These are phyloP conservation scores for Polypterus bichir DNA, from an alignment of 2,113 vertebrate species.

Conservation along the genomic window DNA sequence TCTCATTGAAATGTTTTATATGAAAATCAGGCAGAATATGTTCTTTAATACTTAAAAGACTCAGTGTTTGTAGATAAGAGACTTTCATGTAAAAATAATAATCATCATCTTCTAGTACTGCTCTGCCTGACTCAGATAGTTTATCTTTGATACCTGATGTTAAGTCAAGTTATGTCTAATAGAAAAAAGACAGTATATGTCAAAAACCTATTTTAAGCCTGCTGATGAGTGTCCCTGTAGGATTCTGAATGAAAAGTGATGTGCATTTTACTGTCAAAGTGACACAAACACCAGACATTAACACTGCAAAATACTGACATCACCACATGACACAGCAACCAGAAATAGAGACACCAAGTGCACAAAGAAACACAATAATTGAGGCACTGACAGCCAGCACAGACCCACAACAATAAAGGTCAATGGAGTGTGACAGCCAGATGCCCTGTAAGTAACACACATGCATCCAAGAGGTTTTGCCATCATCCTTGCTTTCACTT, in stretches of 20 bases:
- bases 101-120: too few species aligned
- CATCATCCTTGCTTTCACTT: conserved; percentile 19
- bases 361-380: background rate
- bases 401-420: background rate
- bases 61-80: too few species aligned
- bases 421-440: background rate
- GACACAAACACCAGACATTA: conserved; percentile 1
- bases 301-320: conserved; percentile 11
- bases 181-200: conserved; percentile 1
- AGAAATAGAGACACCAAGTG: background rate
- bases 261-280: conserved; percentile 1
- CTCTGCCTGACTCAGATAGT: too few species aligned
- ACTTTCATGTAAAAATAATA: too few species aligned
- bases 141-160: too few species aligned
- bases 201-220: conserved; percentile 3
- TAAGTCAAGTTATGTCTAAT: too few species aligned
- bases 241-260: conserved; percentile 2
- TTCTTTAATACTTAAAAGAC: too few species aligned
- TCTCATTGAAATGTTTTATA: too few species aligned
- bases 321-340: conserved; percentile 6
- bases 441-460: conserved; percentile 2
- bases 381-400: conserved; percentile 1
- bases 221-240: conserved; percentile 5
- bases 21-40: too few species aligned
- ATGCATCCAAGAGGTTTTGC: conserved; percentile 16